phyloP scores from a whole-genome alignment of 2,797 vertebrate genomes.

The Brachymystax lenok region DNA sequence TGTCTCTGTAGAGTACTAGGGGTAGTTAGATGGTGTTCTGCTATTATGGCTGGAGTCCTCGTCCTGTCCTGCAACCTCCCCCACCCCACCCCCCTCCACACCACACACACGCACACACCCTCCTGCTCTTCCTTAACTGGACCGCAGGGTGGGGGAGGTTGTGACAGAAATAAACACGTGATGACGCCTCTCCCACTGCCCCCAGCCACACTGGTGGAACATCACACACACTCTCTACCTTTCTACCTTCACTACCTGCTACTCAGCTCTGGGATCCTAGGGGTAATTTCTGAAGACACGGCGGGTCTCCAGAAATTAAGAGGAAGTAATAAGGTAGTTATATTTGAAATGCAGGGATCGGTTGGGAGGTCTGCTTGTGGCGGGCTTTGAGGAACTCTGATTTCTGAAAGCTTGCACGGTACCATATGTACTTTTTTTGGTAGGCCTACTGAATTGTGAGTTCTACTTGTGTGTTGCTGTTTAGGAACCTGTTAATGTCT shows the following conservation, averaged over 20 bases:
- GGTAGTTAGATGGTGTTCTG: slow-evolving; percentile 13
- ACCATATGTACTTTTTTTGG: not conserved
- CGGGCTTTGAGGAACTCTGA: slow-evolving; percentile 48
- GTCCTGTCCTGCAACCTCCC: slow-evolving; percentile 15
- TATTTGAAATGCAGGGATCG: slow-evolving; percentile 5
- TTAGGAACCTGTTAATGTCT: not conserved
- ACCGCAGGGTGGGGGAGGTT: slow-evolving; percentile 65
- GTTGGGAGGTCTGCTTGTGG: not conserved
- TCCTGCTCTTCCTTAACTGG: slow-evolving; percentile 66
- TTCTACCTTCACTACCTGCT: slow-evolving; percentile 22
- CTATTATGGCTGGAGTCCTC: no score
- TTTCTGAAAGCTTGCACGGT: slow-evolving; percentile 41
- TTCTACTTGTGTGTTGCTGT: not conserved
- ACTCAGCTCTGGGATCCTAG: slow-evolving; percentile 7
- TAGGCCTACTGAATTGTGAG: no score
- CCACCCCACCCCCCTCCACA: not conserved
- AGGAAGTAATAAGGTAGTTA: slow-evolving; percentile 81
- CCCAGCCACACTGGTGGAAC: slow-evolving; percentile 53
- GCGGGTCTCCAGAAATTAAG: slow-evolving; percentile 30
- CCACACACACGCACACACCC: not conserved
- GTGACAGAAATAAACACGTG: slow-evolving; percentile 79
- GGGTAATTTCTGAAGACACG: not conserved
- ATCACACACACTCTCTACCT: slow-evolving; percentile 28
- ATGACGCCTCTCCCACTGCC: slow-evolving; percentile 68
- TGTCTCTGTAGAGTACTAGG: not conserved